Percentiles rank a stretch among this genome's conserved stretches.
Evolutionary conservation across 92 coral and sea anemone genomes (phyloP).

Genomic region (Micromussa lordhowensis): DNA sequence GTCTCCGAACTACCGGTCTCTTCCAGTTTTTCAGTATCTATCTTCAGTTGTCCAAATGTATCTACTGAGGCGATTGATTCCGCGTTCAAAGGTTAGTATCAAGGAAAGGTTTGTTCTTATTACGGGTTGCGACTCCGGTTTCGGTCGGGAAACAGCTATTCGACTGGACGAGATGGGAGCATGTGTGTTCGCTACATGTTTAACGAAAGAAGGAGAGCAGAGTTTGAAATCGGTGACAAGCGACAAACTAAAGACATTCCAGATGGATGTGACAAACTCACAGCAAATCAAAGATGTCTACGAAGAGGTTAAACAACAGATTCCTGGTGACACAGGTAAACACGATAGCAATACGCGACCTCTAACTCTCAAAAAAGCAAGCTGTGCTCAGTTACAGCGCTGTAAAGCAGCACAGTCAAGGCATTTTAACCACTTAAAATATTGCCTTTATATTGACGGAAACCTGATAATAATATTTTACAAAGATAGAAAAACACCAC

Average conservation of each 20-base stretch:
- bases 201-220: constrained; percentile 67
- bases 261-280: constrained; percentile 68
- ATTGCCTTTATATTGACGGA: no score
- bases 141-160: constrained; percentile 73
- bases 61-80: constrained; percentile 1
- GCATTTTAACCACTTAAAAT: no score
- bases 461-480: no score
- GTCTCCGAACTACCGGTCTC: no score
- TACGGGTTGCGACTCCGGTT: constrained; percentile 88
- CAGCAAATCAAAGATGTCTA: constrained; percentile 58
- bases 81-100: constrained; percentile 20
- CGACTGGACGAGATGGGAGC: constrained; percentile 68
- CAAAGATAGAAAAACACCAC: neutral
- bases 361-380: no score
- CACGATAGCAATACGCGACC: no score
- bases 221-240: constrained; percentile 53
- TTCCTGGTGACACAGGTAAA: constrained; percentile 20
- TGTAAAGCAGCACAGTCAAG: no score
- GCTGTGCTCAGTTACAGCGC: no score
- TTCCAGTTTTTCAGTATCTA: no score
- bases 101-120: constrained; percentile 66
- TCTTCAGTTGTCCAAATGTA: neutral
- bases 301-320: constrained; percentile 35
- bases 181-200: constrained; percentile 77
- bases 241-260: constrained; percentile 60